phyloP scores from a whole-genome alignment of 2,113 vertebrate species.

The Cynopterus brachyotis region DNA sequence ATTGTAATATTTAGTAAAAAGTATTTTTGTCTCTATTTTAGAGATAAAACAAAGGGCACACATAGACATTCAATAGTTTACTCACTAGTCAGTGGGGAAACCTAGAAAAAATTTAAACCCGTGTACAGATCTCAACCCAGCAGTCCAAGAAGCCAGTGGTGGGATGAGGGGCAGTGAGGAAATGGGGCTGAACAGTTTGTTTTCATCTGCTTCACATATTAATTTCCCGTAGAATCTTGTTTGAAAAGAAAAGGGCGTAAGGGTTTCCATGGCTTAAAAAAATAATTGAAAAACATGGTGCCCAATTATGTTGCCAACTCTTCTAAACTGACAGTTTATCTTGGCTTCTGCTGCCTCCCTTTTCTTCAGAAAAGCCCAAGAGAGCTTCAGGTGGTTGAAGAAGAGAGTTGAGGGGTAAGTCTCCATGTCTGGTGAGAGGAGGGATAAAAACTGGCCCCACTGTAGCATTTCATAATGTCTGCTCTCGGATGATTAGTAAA shows the following conservation, averaged over 20 bases:
- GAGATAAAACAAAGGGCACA: background rate
- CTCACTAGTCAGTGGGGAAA: background rate
- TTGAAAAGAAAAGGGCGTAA: background rate
- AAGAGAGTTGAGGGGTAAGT: background rate
- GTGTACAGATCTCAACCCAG: background rate
- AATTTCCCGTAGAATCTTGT: background rate
- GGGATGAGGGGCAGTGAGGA: background rate
- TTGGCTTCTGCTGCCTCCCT: background rate
- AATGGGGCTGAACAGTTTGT: background rate
- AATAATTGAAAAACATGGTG: background rate
- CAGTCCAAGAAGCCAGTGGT: background rate
- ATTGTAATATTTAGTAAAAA: background rate
- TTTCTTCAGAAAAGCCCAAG: background rate
- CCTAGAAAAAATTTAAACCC: background rate
- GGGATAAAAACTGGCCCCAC: background rate
- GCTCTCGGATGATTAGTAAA: conserved; percentile 56
- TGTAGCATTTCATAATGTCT: conserved; percentile 40
- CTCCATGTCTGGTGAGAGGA: background rate
- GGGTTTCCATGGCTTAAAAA: background rate
- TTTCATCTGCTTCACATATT: background rate
- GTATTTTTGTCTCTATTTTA: background rate
- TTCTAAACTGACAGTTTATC: background rate
- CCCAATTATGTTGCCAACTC: background rate
- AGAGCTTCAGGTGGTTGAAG: background rate
- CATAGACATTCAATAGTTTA: background rate